Conservation (phyloP, 1,140 invertebrate species). For the Drosophila nannoptera region DNA sequence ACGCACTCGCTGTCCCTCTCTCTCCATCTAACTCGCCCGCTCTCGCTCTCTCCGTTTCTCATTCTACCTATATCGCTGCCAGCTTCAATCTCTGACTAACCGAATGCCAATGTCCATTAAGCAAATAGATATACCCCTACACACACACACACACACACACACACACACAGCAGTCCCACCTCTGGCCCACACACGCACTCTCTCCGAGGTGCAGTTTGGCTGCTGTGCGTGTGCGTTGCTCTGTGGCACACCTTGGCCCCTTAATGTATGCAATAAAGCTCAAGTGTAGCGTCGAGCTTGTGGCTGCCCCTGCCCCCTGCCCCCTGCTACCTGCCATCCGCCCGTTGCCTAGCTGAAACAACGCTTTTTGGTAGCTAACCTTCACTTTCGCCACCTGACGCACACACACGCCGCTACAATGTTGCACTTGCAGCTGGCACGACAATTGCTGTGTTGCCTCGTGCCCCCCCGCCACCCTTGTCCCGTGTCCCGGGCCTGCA, state of each 20-base stretch:
- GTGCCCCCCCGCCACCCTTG: slow-evolving; percentile 5
- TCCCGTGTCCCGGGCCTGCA: slow-evolving; percentile 36
- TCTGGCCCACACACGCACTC: slow-evolving; percentile 2
- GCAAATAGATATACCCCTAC: slow-evolving; percentile 51
- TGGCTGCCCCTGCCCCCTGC: slow-evolving; percentile 12
- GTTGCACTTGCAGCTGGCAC: slow-evolving; percentile 59
- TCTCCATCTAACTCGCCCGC: not conserved
- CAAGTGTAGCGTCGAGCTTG: slow-evolving; percentile 62
- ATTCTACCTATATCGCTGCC: not conserved
- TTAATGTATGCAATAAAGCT: slow-evolving; percentile 78
- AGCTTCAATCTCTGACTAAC: slow-evolving; percentile 17
- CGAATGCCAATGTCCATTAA: slow-evolving; percentile 71
- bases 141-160: slow-evolving; percentile 13
- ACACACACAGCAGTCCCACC: slow-evolving; percentile 1
- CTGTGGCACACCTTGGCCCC: slow-evolving; percentile 72
- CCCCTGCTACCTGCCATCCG: slow-evolving; percentile 1
- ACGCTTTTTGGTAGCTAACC: slow-evolving; percentile 56
- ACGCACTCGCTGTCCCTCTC: slow-evolving; percentile 6
- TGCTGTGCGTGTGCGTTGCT: slow-evolving; percentile 47
- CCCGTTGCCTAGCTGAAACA: slow-evolving; percentile 32
- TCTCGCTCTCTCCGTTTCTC: slow-evolving; percentile 7
- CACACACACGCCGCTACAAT: slow-evolving; percentile 54
- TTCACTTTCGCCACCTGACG: slow-evolving; percentile 65
- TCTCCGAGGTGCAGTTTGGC: slow-evolving; percentile 34
- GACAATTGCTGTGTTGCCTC: slow-evolving; percentile 38